A percentile compares a stretch with the other conserved stretches of the same genome.
Evolutionary conservation across 2,113 vertebrate genomes (phyloP).

Genomic region (Clarias magur): DNA sequence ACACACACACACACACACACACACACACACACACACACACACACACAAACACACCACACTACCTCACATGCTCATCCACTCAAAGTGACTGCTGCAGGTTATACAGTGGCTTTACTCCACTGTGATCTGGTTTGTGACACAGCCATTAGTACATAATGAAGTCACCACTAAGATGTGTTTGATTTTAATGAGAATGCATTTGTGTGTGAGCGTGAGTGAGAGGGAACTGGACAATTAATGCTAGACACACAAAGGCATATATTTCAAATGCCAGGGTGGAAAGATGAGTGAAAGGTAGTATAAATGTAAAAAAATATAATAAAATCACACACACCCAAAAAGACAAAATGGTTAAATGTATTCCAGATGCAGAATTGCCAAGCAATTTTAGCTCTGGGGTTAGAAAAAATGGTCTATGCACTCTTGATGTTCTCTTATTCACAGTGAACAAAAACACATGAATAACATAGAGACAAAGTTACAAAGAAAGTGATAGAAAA

Average conservation of each 20-base stretch:
- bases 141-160: conserved; percentile 4
- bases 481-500: background rate
- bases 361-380: background rate
- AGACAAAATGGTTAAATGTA: conserved; percentile 2
- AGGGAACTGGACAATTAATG: background rate
- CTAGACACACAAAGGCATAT: background rate
- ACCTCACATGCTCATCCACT: background rate
- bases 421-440: conserved; percentile 5
- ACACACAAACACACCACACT: background rate
- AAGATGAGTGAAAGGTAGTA: background rate
- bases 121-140: background rate
- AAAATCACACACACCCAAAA: conserved; percentile 10
- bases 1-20: background rate
- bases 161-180: conserved; percentile 15
- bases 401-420: conserved; percentile 11
- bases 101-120: background rate
- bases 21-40: too few species aligned
- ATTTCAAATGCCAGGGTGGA: background rate
- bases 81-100: background rate
- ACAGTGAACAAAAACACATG: background rate
- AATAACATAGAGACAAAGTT: background rate
- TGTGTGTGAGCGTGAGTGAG: background rate
- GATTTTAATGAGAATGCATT: background rate
- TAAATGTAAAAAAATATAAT: background rate
- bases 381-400: conserved; percentile 10